Evolutionary conservation across 2,113 vertebrate species (phyloP), one percentile per base, ranked within the genome.

Genomic region (Seriola aureovittata): DNA sequence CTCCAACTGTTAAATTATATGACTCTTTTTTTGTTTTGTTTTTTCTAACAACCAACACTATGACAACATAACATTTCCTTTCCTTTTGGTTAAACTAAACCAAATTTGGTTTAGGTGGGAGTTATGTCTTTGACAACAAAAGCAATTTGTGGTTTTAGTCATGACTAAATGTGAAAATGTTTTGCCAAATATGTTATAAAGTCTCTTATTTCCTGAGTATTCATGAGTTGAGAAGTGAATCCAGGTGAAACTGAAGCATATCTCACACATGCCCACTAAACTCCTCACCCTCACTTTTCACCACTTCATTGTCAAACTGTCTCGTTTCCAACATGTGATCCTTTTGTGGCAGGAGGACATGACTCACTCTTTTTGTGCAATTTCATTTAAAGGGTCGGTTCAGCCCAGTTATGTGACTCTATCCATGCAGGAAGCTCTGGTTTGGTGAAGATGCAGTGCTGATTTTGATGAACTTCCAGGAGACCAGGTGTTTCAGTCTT

Each of bases 401-500:
- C 14, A 63, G 4, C 10, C 36, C 42, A 42, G 17, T 12, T 16
- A n/a, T 4, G 54, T 46, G 3, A 34, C 58, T 81, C 64, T 81
- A 29, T 44, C n/a, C 42, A 13, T 32, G 36, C 38, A 19, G 4
- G 40, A n/a, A 46, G 8, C 23, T 55, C 46, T 36, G 25, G 25
- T 14, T 81, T 79, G 46, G 11, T 57, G 67, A 3, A n/a, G 36
- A 29, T 23, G 9, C 36, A 6, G 9, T 38, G 69, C 38, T 46
- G 32, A 48, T 64, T 46, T 16, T 19, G 25, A 46, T 75, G 0
- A 50, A 62, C 13, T 52, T 8, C 32, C 5, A 14, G 65, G 50
- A 42, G 44, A 44, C 68, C 78, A 81, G 78, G 55, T 34, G 67
- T 78, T 64, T 76, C 88, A 87, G 89, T 96, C 96, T 95, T 96